Evolutionary conservation across 2,797 vertebrate species (phyloP).

Genomic region (Cynodonichthys magdalenae): DNA sequence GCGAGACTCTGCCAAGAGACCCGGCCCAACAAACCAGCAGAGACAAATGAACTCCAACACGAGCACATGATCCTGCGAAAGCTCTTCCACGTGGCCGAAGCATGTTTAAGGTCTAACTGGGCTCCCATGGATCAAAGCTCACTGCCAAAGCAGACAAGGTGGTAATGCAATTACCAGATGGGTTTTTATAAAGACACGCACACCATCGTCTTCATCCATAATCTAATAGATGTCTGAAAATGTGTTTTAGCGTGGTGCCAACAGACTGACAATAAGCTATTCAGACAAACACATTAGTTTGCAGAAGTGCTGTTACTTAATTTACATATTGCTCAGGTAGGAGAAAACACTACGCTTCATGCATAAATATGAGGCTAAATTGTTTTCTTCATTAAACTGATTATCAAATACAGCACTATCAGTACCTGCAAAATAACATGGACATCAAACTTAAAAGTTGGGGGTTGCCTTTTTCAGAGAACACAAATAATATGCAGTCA

Average conservation of each 20-base stretch:
- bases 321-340: conserved; percentile 8
- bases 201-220: conserved; percentile 57
- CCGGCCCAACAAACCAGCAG: conserved; percentile 45
- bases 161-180: conserved; percentile 69
- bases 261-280: conserved; percentile 26
- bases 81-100: conserved; percentile 26
- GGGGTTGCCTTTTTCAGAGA: neutral
- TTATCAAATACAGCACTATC: neutral
- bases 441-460: conserved; percentile 4
- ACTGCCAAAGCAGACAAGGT: conserved; percentile 48
- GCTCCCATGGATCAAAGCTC: conserved; percentile 39
- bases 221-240: conserved; percentile 63
- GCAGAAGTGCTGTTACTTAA: conserved; percentile 1
- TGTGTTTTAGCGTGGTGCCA: conserved; percentile 49
- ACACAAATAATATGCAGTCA: neutral
- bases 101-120: conserved; percentile 25
- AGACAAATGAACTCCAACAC: conserved; percentile 33
- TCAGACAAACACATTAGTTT: conserved; percentile 32
- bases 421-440: neutral
- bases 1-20: conserved; percentile 57
- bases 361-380: conserved; percentile 19
- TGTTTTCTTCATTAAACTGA: conserved; percentile 1
- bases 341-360: neutral
- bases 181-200: conserved; percentile 59
- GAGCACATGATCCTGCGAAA: conserved; percentile 11